Evolutionary conservation across 2,113 vertebrate genomes (phyloP).

Genomic region (Nestor notabilis): DNA sequence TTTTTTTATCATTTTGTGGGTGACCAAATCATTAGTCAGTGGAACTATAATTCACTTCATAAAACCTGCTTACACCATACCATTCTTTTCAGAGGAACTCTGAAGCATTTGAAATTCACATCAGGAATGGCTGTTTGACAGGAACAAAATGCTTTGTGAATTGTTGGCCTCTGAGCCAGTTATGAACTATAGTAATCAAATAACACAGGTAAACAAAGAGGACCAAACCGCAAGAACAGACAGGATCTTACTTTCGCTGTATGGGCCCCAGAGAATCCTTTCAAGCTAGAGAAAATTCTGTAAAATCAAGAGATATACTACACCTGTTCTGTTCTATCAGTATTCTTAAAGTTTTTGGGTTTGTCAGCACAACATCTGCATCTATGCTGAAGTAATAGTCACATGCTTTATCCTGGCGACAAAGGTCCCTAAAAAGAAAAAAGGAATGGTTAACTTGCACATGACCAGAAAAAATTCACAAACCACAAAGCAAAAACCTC

Average conservation of each 20-base stretch:
- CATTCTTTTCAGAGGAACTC: background rate
- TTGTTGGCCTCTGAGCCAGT: rapidly evolving
- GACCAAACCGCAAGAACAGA: background rate
- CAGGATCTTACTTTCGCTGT: background rate
- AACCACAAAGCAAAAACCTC: background rate
- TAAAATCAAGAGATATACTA: background rate
- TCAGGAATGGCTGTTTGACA: background rate
- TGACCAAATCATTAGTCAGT: background rate
- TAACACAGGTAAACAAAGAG: background rate
- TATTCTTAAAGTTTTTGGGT: slow-evolving; percentile 88
- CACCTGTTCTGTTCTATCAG: slow-evolving; percentile 99
- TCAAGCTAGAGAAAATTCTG: background rate
- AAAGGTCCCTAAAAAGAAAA: slow-evolving; percentile 84
- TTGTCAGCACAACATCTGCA: slow-evolving; percentile 92
- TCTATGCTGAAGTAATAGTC: slow-evolving; percentile 94
- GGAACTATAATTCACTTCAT: background rate
- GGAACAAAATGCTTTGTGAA: background rate
- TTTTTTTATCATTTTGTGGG: background rate
- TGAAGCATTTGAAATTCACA: background rate
- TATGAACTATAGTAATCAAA: background rate
- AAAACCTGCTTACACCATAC: background rate
- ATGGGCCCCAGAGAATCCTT: background rate
- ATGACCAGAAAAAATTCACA: background rate
- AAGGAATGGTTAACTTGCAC: background rate
- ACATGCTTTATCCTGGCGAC: slow-evolving; percentile 87